Evolutionary conservation across 2,888 invertebrate genomes (phyloP).

Genomic region (Antheraea assamensis): DNA sequence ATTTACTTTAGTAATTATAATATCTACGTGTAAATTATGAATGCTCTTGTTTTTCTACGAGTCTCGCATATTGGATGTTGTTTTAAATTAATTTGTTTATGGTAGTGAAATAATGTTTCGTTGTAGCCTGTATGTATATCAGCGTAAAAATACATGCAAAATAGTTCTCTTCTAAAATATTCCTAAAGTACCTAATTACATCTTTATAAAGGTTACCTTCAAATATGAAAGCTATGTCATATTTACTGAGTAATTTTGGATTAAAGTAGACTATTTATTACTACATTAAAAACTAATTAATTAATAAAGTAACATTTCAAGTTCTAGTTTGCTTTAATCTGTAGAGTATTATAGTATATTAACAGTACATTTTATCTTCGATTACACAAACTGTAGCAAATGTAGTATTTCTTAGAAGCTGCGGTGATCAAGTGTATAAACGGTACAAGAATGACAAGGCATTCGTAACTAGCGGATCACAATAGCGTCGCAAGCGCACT

Average conservation of each 20-base stretch:
- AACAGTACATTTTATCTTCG: background rate
- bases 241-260: background rate
- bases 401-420: conserved; percentile 1
- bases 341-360: background rate
- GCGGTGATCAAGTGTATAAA: conserved; percentile 34
- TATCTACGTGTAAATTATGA: background rate
- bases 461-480: conserved; percentile 45
- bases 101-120: no score
- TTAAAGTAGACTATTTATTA: background rate
- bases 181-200: no score
- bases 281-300: background rate
- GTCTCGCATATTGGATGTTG: no score
- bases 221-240: background rate
- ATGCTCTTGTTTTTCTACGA: no score
- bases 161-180: background rate
- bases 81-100: no score
- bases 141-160: no score
- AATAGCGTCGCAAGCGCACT: conserved; percentile 33
- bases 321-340: background rate
- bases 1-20: no score
- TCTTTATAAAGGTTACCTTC: background rate
- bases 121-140: no score
- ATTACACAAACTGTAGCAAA: background rate
- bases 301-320: background rate
- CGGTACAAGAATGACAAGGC: conserved; percentile 50